Conservation (phyloP, 2,888 invertebrate genomes). For the Drosophila barbarae region DNA sequence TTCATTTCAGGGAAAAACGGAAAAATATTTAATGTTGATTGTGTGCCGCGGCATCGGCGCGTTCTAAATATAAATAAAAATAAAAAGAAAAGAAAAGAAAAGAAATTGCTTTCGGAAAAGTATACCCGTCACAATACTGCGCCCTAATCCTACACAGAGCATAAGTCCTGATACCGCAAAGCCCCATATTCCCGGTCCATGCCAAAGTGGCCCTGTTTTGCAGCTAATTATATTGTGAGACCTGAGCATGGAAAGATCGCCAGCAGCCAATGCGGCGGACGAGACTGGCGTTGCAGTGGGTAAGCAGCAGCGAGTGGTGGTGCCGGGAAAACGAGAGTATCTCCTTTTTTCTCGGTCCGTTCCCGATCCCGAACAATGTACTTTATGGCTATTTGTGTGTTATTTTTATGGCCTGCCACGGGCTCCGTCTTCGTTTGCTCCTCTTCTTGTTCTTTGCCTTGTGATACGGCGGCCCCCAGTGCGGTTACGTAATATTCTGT, state of each 20-base stretch:
- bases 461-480: slow-evolving; percentile 38
- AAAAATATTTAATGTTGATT: slow-evolving; percentile 36
- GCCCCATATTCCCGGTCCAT: slow-evolving; percentile 27
- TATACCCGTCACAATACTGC: slow-evolving; percentile 43
- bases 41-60: slow-evolving; percentile 34
- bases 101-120: slow-evolving; percentile 45
- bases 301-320: slow-evolving; percentile 36
- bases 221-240: slow-evolving; percentile 69
- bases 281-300: slow-evolving; percentile 36
- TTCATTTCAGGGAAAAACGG: slow-evolving; percentile 22
- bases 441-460: slow-evolving; percentile 15
- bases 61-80: slow-evolving; percentile 72
- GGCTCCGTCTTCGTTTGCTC: slow-evolving; percentile 26
- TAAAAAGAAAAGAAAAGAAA: slow-evolving; percentile 25
- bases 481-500: slow-evolving; percentile 64
- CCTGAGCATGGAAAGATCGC: slow-evolving; percentile 63
- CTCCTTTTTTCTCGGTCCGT: slow-evolving; percentile 27
- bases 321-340: slow-evolving; percentile 35
- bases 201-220: slow-evolving; percentile 61
- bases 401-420: slow-evolving; percentile 57
- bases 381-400: slow-evolving; percentile 50
- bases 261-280: slow-evolving; percentile 41
- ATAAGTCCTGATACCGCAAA: slow-evolving; percentile 22
- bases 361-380: slow-evolving; percentile 39
- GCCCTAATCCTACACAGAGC: slow-evolving; percentile 35